Evolutionary conservation across 2,113 vertebrate genomes (phyloP).

Genomic region (Scalopus aquaticus): DNA sequence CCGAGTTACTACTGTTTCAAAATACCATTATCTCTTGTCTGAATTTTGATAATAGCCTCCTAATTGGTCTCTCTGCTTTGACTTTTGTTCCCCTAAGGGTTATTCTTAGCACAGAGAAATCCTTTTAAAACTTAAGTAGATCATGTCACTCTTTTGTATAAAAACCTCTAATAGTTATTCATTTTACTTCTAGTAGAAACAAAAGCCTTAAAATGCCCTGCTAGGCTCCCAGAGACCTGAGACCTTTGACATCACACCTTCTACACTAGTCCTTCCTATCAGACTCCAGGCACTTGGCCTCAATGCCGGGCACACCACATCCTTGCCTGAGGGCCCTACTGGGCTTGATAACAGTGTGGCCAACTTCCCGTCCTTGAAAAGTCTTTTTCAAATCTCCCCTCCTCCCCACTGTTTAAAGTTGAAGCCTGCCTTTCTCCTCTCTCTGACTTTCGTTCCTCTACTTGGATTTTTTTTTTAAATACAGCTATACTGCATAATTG

Average conservation of each 20-base stretch:
- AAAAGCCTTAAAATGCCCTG: neutral
- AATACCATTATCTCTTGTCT: neutral
- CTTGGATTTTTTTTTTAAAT: neutral
- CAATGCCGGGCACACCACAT: neutral
- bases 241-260: neutral
- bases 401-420: neutral
- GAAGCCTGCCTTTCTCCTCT: neutral
- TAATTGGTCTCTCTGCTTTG: neutral
- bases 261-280: accelerated
- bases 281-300: neutral
- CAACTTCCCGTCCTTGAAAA: neutral
- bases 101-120: neutral
- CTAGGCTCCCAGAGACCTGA: neutral
- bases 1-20: neutral
- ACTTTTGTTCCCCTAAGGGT: neutral
- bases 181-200: neutral
- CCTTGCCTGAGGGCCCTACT: neutral
- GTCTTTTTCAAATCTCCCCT: neutral
- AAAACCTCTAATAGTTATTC: neutral
- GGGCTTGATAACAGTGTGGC: neutral
- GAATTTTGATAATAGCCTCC: neutral
- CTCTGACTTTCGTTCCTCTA: neutral
- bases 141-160: neutral
- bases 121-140: neutral
- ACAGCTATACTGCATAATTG: neutral